A percentile compares a stretch with the other conserved stretches of the same genome.
Conservation (phyloP, 2,113 vertebrate genomes). For the Origma solitaria region DNA sequence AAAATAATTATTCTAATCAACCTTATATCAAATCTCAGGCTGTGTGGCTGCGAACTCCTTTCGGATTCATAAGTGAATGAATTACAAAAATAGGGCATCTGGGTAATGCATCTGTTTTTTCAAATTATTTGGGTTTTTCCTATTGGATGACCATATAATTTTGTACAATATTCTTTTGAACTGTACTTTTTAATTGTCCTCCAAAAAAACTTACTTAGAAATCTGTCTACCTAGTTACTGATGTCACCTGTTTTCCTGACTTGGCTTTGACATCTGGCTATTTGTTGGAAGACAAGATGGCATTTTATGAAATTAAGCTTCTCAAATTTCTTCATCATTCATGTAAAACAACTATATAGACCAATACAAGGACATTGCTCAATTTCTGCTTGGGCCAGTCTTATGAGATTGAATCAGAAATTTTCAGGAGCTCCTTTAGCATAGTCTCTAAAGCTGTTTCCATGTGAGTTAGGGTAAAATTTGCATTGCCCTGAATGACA, state of each 20-base stretch:
- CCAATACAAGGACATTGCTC: neutral
- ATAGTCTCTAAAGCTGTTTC: neutral
- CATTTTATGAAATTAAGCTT: neutral
- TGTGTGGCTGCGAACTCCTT: neutral
- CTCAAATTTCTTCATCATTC: neutral
- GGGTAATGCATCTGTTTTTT: neutral
- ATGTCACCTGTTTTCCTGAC: neutral
- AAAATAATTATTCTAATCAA: neutral
- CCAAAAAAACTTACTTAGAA: neutral
- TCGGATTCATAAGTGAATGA: neutral
- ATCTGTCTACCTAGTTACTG: neutral
- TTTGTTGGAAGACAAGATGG: neutral
- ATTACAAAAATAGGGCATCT: neutral
- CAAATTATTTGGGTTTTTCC: accelerated
- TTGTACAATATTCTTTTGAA: neutral
- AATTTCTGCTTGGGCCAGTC: neutral
- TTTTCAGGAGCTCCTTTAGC: neutral
- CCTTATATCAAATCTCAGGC: neutral
- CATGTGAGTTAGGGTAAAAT: neutral
- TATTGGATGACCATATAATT: neutral
- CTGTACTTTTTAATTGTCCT: neutral
- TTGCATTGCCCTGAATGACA: neutral
- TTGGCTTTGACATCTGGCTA: neutral
- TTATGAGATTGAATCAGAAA: neutral
- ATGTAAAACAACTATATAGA: neutral